Percentiles rank a stretch among this genome's conserved stretches.
Evolutionary conservation across 1,140 invertebrate species (phyloP).

Genomic region (Spodoptera litura): DNA sequence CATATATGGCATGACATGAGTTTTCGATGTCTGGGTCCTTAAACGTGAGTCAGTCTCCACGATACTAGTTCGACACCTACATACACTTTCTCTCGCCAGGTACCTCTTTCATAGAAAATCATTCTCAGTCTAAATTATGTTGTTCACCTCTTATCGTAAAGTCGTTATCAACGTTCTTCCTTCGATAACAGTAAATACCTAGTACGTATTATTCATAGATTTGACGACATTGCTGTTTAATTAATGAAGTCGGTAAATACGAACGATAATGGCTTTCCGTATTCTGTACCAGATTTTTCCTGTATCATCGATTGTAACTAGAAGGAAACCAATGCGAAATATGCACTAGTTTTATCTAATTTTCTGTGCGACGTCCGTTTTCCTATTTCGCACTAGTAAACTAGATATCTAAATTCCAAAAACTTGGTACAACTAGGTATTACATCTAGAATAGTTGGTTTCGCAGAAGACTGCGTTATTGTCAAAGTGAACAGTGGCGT

Average conservation of each 20-base stretch:
- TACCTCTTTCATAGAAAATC: conserved; percentile 17
- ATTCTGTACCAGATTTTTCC: neutral
- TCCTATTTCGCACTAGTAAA: neutral
- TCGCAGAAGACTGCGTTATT: conserved; percentile 3
- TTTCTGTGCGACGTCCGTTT: too few species aligned
- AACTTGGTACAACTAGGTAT: neutral
- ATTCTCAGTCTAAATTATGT: conserved; percentile 10
- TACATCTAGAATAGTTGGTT: neutral
- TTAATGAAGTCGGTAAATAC: neutral
- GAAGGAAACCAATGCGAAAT: neutral
- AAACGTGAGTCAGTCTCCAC: neutral
- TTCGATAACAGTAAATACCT: conserved; percentile 8
- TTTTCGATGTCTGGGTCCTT: neutral
- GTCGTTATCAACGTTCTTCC: conserved; percentile 6
- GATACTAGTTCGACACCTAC: conserved; percentile 15
- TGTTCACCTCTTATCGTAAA: conserved; percentile 15
- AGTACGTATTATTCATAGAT: conserved; percentile 2
- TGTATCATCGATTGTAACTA: too few species aligned
- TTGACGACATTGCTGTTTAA: conserved; percentile 3
- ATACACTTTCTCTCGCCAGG: conserved; percentile 4
- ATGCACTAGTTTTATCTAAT: too few species aligned
- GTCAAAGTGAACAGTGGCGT: neutral
- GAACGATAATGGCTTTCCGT: neutral
- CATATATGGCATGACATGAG: too few species aligned
- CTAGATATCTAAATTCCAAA: neutral